Evolutionary conservation across 2,113 vertebrate species (phyloP).

Genomic region (Montifringilla adamsi): DNA sequence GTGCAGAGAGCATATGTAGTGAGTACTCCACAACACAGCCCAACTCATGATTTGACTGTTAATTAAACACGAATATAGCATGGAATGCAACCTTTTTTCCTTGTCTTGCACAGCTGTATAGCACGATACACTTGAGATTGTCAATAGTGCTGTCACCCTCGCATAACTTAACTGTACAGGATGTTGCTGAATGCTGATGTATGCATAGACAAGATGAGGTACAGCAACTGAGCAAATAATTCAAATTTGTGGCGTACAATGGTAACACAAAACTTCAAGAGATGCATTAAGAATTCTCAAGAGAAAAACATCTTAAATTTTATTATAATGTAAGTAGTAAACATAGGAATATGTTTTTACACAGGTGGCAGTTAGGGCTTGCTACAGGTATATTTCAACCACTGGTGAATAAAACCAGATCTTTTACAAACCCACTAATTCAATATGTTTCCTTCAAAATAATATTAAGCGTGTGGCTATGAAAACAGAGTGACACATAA

Average conservation of each 20-base stretch:
- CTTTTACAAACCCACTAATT: constrained; percentile 22
- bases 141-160: not conserved
- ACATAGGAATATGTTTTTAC: constrained; percentile 50
- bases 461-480: constrained; percentile 38
- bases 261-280: not conserved
- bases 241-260: not conserved
- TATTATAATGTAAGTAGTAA: constrained; percentile 55
- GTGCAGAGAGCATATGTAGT: not conserved
- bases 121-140: not conserved
- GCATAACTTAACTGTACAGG: not conserved
- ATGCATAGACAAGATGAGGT: not conserved
- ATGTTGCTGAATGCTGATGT: not conserved
- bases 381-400: constrained; percentile 23
- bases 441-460: constrained; percentile 8
- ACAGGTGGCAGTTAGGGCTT: constrained; percentile 33
- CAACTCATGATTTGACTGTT: not conserved
- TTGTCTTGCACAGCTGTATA: not conserved
- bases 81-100: not conserved
- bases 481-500: constrained; percentile 55
- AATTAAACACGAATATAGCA: not conserved
- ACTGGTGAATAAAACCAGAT: constrained; percentile 24
- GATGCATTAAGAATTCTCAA: not conserved
- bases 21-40: not conserved
- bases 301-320: constrained; percentile 26
- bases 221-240: not conserved